Evolutionary conservation across 2,888 invertebrate genomes (phyloP).

Genomic region (Meteorus colon): DNA sequence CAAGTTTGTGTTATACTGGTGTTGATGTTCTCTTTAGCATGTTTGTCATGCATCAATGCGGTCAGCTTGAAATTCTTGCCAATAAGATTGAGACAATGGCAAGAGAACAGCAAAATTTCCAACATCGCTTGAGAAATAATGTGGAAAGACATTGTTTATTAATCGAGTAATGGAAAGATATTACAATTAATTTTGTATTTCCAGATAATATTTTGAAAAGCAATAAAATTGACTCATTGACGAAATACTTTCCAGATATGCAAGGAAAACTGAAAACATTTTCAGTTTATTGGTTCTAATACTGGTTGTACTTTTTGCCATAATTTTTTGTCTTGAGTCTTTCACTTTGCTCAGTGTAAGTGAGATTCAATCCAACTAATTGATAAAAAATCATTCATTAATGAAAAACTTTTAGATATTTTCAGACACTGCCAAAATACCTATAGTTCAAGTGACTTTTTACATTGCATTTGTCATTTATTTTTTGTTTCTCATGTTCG

Average conservation of each 20-base stretch:
- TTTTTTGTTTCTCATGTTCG: slow-evolving; percentile 23
- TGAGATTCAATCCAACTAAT: not conserved
- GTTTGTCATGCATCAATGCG: slow-evolving; percentile 39
- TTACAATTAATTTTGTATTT: not conserved
- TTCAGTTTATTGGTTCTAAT: not conserved
- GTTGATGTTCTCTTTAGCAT: slow-evolving; percentile 34
- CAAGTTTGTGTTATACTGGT: slow-evolving; percentile 30
- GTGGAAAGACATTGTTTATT: slow-evolving; percentile 33
- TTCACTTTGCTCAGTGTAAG: not conserved
- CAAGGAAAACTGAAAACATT: not conserved
- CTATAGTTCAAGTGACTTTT: not conserved
- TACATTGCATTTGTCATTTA: not conserved
- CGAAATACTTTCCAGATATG: not conserved
- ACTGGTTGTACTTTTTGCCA: not conserved
- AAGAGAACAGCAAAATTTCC: not conserved
- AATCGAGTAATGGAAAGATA: slow-evolving; percentile 28
- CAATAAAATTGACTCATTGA: not conserved
- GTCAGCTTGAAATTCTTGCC: slow-evolving; percentile 39
- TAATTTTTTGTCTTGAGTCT: not conserved
- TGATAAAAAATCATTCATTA: too few species aligned
- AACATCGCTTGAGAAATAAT: slow-evolving; percentile 19
- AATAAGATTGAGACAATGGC: slow-evolving; percentile 15
- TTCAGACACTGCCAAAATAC: not conserved
- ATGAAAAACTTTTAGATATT: not conserved
- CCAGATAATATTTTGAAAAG: not conserved